Evolutionary conservation across 2,888 invertebrate genomes (phyloP).

Genomic region (Morpho deidamia): DNA sequence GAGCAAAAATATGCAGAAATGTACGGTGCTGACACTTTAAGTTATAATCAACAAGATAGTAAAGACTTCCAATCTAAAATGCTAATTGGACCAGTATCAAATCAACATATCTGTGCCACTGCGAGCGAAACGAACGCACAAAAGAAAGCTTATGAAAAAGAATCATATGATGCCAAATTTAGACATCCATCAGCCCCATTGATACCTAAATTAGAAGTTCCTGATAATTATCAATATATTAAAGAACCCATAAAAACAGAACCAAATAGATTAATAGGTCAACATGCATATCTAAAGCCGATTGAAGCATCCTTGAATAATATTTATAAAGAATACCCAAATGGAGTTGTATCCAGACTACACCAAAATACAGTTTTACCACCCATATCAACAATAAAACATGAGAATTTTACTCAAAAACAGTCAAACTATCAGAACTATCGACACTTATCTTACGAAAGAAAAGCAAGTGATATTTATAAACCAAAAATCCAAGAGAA

Average conservation of each 20-base stretch:
- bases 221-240: constrained; percentile 62
- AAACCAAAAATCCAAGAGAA: constrained; percentile 53
- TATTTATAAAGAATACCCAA: constrained; percentile 53
- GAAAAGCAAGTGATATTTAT: constrained; percentile 42
- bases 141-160: constrained; percentile 61
- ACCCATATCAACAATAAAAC: constrained; percentile 73
- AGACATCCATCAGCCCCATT: constrained; percentile 64
- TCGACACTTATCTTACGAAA: constrained; percentile 54
- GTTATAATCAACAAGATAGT: constrained; percentile 69
- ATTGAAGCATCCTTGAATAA: constrained; percentile 32
- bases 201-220: constrained; percentile 67
- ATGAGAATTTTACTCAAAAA: constrained; percentile 66
- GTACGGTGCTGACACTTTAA: constrained; percentile 68
- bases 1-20: constrained; percentile 70
- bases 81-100: constrained; percentile 75
- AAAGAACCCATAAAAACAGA: constrained; percentile 58
- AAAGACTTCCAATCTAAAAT: constrained; percentile 78
- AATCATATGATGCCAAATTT: constrained; percentile 62
- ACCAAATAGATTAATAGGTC: constrained; percentile 40
- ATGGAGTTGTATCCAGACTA: constrained; percentile 41
- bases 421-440: constrained; percentile 52
- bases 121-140: constrained; percentile 61
- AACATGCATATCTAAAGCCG: constrained; percentile 38
- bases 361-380: constrained; percentile 58
- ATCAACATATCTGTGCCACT: constrained; percentile 62